Conservation (phyloP, 1,140 invertebrate species). For the Diabrotica undecimpunctata region DNA sequence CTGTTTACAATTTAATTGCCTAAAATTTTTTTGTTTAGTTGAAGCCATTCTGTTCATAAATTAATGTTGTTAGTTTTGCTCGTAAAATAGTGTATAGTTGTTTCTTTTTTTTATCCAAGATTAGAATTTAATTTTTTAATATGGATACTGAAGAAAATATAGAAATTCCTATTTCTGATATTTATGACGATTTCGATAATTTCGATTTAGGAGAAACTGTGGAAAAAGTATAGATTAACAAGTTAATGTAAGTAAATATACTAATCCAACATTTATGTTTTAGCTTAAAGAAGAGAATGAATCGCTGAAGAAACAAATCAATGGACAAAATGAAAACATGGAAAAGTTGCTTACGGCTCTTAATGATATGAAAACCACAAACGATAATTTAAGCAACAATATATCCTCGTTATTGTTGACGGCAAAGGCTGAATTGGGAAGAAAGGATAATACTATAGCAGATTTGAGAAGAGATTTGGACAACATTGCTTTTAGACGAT, state of each 20-base stretch:
- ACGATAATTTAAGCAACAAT: constrained; percentile 30
- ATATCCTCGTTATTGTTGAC: constrained; percentile 50
- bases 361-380: constrained; percentile 9
- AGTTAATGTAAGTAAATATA: background rate
- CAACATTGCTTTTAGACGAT: constrained; percentile 12
- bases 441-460: constrained; percentile 49
- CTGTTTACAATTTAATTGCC: too few relatives aligned
- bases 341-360: constrained; percentile 21
- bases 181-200: constrained; percentile 8
- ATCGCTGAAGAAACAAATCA: constrained; percentile 35
- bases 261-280: constrained; percentile 3
- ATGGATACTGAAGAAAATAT: too few relatives aligned
- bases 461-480: constrained; percentile 42
- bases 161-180: background rate
- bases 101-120: too few relatives aligned
- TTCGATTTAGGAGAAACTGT: constrained; percentile 7
- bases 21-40: too few relatives aligned
- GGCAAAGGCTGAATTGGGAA: constrained; percentile 49
- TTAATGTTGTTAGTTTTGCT: too few relatives aligned
- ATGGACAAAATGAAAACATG: constrained; percentile 18
- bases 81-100: too few relatives aligned
- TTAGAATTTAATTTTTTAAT: too few relatives aligned
- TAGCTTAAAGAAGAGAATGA: constrained; percentile 38
- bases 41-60: too few relatives aligned
- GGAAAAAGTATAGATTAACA: constrained; percentile 10